Conservation (phyloP, 2,797 vertebrate species). For the Lemur catta region DNA sequence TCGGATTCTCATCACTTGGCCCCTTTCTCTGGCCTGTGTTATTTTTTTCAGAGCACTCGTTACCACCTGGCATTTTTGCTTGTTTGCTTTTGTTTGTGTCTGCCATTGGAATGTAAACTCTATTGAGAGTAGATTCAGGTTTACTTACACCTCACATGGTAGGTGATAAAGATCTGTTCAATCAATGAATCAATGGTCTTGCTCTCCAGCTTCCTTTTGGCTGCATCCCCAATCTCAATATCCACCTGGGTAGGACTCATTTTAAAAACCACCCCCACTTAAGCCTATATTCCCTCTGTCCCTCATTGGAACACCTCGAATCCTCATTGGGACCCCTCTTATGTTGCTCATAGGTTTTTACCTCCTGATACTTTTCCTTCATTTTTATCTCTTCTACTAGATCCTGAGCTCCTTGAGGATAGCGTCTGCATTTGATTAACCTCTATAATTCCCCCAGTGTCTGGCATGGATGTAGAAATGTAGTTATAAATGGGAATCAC, state of each 20-base stretch:
- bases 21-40: not conserved
- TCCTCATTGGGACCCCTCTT: not conserved
- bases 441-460: not conserved
- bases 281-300: not conserved
- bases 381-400: slow-evolving; percentile 16
- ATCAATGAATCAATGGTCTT: not conserved
- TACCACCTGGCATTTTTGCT: not conserved
- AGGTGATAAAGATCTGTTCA: not conserved
- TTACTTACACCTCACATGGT: not conserved
- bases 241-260: not conserved
- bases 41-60: not conserved
- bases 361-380: not conserved
- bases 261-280: not conserved
- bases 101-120: not conserved
- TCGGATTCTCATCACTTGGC: too few species aligned
- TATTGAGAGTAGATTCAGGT: not conserved
- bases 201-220: not conserved
- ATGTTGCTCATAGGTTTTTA: not conserved
- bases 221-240: not conserved
- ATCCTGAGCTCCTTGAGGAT: not conserved
- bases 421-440: not conserved
- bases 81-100: not conserved
- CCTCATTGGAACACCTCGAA: not conserved
- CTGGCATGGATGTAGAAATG: not conserved
- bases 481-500: not conserved